Conservation (phyloP, 2,113 vertebrate genomes). For the Mormyrus lacerda region DNA sequence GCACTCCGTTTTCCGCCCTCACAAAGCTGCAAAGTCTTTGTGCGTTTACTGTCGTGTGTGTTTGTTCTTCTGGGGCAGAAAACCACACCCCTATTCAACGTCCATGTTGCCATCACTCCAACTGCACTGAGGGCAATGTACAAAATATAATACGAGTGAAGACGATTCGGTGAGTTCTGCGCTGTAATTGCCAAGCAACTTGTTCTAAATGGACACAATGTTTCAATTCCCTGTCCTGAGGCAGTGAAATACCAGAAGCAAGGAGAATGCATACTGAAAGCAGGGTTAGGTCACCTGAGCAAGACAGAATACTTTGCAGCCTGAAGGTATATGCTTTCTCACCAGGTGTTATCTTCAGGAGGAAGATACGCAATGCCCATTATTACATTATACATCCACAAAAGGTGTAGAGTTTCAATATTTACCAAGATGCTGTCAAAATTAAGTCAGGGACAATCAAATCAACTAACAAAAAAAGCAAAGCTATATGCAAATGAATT, state of each 20-base stretch:
- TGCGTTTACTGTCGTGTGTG: not conserved
- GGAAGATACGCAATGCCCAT: not conserved
- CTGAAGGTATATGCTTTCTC: not conserved
- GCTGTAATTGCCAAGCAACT: not conserved
- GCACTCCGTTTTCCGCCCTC: not conserved
- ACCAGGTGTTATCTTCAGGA: not conserved
- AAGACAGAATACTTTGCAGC: conserved; percentile 34
- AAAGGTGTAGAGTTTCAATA: not conserved
- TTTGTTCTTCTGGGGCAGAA: not conserved
- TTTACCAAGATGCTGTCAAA: not conserved
- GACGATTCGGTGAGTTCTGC: not conserved
- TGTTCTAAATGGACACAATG: not conserved
- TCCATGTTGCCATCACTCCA: not conserved
- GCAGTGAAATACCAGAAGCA: not conserved
- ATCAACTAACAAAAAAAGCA: not conserved
- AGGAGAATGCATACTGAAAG: not conserved
- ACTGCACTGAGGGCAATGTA: not conserved
- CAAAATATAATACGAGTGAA: not conserved
- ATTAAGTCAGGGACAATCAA: not conserved
- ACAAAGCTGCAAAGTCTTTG: not conserved
- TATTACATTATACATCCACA: not conserved
- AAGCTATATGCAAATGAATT: not conserved
- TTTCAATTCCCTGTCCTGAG: not conserved
- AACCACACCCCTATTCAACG: not conserved
- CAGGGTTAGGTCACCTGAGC: conserved; percentile 28